These are phyloP conservation scores for Microtus pennsylvanicus DNA, from an alignment of 2,113 vertebrate species.

Conservation along the genomic window DNA sequence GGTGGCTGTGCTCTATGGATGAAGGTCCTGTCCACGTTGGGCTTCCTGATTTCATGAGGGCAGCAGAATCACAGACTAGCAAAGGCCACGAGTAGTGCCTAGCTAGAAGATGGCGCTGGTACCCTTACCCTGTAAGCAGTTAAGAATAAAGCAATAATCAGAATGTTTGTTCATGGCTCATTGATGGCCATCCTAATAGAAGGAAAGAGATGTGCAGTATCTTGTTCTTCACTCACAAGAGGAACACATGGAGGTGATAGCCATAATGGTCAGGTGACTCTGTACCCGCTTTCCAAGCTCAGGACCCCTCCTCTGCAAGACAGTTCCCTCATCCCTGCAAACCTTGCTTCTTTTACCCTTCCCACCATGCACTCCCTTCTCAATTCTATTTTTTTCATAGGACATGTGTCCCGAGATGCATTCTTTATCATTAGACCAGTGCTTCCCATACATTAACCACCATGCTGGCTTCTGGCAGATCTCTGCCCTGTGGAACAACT, in stretches of 20 bases:
- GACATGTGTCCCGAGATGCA: background rate
- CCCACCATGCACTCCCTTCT: background rate
- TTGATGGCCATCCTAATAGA: background rate
- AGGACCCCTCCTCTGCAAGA: background rate
- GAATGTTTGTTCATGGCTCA: background rate
- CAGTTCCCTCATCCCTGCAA: background rate
- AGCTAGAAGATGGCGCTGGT: background rate
- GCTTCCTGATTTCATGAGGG: background rate
- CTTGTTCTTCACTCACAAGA: background rate
- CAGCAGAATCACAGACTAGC: background rate
- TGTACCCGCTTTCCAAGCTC: background rate
- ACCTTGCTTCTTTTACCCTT: background rate
- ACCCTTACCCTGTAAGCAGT: too few relatives aligned
- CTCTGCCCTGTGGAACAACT: rapidly evolving
- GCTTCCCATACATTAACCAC: too few relatives aligned
- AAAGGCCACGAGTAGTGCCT: background rate
- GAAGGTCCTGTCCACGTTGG: background rate
- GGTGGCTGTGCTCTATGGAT: background rate
- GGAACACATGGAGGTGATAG: background rate
- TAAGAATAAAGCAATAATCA: background rate
- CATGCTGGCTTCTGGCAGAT: background rate
- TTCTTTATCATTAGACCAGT: background rate
- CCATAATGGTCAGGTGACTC: background rate
- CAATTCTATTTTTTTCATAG: background rate
- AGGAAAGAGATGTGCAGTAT: background rate